Evolutionary conservation across 2,888 invertebrate genomes (phyloP).

Genomic region (Oeneis ivallda): DNA sequence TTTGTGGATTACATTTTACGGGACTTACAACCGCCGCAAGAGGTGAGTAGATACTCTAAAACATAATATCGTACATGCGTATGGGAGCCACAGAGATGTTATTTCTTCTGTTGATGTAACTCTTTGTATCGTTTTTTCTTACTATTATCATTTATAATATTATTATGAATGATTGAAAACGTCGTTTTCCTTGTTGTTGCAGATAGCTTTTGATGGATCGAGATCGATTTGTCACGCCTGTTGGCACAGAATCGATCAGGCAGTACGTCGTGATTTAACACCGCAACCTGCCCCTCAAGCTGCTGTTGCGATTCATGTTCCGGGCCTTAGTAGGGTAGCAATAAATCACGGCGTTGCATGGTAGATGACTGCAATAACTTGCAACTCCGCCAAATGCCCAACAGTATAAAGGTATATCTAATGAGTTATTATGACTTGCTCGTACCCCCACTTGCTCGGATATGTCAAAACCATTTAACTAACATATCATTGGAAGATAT

Average conservation of each 20-base stretch:
- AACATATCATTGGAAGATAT: conserved; percentile 7
- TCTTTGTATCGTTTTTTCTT: not conserved
- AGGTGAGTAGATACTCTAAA: not conserved
- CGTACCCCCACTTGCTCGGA: conserved; percentile 23
- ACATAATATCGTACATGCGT: not conserved
- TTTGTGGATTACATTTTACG: conserved; percentile 4
- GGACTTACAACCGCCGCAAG: not conserved
- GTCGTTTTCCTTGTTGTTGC: conserved; percentile 29
- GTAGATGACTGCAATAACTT: conserved; percentile 18
- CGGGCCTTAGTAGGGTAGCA: conserved; percentile 31
- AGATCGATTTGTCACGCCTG: conserved; percentile 36
- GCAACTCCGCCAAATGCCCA: conserved; percentile 26
- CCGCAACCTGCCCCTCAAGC: conserved; percentile 27
- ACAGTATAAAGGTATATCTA: conserved; percentile 25
- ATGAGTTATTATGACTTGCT: conserved; percentile 25
- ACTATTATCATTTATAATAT: too few relatives aligned
- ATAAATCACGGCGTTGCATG: conserved; percentile 35
- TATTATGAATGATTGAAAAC: conserved; percentile 3
- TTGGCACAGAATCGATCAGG: conserved; percentile 35
- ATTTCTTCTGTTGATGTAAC: too few relatives aligned
- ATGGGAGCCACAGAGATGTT: not conserved
- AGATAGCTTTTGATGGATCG: conserved; percentile 36
- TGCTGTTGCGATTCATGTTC: conserved; percentile 25
- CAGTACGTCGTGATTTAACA: conserved; percentile 27
- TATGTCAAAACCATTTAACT: conserved; percentile 31